A percentile compares a stretch with the other conserved stretches of the same genome.
Evolutionary conservation across 2,888 invertebrate species (phyloP).

Genomic region (Mactromeris polynyma): DNA sequence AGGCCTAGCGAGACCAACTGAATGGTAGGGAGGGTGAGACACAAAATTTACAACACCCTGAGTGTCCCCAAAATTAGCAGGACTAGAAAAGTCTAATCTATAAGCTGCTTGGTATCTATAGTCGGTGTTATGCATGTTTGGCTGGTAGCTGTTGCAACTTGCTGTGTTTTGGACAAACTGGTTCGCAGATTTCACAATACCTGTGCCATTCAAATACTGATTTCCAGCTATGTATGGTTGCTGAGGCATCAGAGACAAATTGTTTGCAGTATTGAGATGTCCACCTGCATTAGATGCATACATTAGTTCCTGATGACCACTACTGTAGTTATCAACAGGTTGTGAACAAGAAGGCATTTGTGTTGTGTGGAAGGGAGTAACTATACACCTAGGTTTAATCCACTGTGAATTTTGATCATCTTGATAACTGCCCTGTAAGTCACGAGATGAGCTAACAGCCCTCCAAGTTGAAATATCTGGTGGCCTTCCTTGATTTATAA

Average conservation of each 20-base stretch:
- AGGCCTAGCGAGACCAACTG: slow-evolving; percentile 36
- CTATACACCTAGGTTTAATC: slow-evolving; percentile 56
- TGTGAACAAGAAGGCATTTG: background rate
- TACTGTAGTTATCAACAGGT: background rate
- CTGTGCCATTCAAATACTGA: background rate
- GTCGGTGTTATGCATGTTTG: background rate
- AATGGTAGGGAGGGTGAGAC: slow-evolving; percentile 46
- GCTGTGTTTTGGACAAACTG: slow-evolving; percentile 27
- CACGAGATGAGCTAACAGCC: slow-evolving; percentile 40
- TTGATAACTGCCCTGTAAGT: background rate
- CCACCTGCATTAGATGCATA: background rate
- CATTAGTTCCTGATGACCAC: background rate
- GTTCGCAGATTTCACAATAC: background rate
- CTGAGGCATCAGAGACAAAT: background rate
- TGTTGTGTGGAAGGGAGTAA: slow-evolving; percentile 44
- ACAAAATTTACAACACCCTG: slow-evolving; percentile 44
- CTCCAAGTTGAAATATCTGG: slow-evolving; percentile 62
- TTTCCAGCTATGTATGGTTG: slow-evolving; percentile 21
- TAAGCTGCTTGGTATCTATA: slow-evolving; percentile 20
- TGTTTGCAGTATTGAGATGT: background rate
- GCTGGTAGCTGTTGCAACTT: background rate
- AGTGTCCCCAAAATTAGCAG: slow-evolving; percentile 7
- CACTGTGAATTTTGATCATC: background rate
- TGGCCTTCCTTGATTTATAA: slow-evolving; percentile 56
- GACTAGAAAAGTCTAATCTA: slow-evolving; percentile 52